Evolutionary conservation across 1,140 invertebrate species (phyloP).

Genomic region (Drosophila nannoptera): DNA sequence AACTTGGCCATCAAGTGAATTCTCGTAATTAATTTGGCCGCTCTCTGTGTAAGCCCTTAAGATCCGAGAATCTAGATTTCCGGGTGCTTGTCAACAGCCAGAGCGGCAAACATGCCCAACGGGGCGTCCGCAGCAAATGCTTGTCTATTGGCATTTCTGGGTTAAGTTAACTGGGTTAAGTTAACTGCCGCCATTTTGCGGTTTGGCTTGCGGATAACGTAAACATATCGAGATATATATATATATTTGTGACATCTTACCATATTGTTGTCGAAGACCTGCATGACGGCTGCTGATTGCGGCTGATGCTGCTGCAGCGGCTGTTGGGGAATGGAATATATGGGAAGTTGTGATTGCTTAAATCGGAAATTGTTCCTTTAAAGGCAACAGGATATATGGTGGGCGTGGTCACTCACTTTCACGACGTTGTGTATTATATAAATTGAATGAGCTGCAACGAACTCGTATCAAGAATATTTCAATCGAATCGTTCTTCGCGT

Average conservation of each 20-base stretch:
- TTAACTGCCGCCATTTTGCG: conserved; percentile 3
- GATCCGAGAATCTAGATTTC: conserved; percentile 24
- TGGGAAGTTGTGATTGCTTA: no score
- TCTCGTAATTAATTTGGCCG: conserved; percentile 72
- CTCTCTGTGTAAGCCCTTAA: conserved; percentile 34
- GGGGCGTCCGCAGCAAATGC: conserved; percentile 41
- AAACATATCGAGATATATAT: conserved; percentile 14
- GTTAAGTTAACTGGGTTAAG: conserved; percentile 68
- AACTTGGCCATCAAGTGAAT: conserved; percentile 70
- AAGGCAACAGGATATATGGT: not conserved
- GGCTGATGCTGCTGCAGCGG: conserved; percentile 20
- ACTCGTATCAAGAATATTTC: conserved; percentile 16
- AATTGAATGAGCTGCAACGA: conserved; percentile 2
- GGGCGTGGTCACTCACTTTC: conserved; percentile 54
- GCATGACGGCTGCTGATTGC: conserved; percentile 48
- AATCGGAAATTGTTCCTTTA: conserved; percentile 4
- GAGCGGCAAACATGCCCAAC: conserved; percentile 33
- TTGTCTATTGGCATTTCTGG: conserved; percentile 60
- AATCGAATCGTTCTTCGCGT: conserved; percentile 25
- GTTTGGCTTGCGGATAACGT: conserved; percentile 19
- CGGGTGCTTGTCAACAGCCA: conserved; percentile 28
- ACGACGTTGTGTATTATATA: conserved; percentile 39
- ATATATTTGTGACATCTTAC: conserved; percentile 51
- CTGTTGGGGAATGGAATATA: conserved; percentile 15
- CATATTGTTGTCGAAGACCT: conserved; percentile 77